Percentiles rank a stretch among this genome's conserved stretches.
phyloP scores from a whole-genome alignment of 2,113 vertebrate genomes.

The Psittacara wagleri region DNA sequence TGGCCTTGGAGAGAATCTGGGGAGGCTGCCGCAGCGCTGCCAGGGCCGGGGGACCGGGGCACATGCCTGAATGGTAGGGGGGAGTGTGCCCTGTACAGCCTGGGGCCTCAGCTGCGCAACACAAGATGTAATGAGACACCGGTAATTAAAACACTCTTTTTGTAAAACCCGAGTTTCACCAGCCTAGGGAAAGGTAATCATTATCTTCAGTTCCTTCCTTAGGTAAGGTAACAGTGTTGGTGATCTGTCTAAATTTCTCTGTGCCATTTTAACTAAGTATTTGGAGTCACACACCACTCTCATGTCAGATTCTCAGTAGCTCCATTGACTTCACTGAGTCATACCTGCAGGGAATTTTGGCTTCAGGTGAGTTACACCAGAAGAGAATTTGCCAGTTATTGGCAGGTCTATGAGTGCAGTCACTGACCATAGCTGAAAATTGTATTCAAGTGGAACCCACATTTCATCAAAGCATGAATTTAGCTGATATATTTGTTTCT shows the following conservation, averaged over 20 bases:
- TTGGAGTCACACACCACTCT: accelerated
- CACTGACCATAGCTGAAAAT: neutral
- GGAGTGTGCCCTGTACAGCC: accelerated
- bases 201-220: neutral
- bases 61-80: accelerated
- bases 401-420: neutral
- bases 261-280: neutral
- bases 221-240: too few species aligned
- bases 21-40: neutral
- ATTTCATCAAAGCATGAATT: neutral
- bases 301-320: neutral
- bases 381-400: neutral
- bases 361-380: neutral
- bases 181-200: accelerated
- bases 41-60: accelerated
- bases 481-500: neutral
- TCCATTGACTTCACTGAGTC: neutral
- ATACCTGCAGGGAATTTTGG: neutral
- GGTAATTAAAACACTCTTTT: accelerated
- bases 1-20: neutral
- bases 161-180: accelerated
- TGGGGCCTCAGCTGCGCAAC: accelerated
- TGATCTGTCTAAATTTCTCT: neutral
- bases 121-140: accelerated
- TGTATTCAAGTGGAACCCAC: neutral